Conservation (phyloP, 2,113 vertebrate species). For the Nettapus auritus region DNA sequence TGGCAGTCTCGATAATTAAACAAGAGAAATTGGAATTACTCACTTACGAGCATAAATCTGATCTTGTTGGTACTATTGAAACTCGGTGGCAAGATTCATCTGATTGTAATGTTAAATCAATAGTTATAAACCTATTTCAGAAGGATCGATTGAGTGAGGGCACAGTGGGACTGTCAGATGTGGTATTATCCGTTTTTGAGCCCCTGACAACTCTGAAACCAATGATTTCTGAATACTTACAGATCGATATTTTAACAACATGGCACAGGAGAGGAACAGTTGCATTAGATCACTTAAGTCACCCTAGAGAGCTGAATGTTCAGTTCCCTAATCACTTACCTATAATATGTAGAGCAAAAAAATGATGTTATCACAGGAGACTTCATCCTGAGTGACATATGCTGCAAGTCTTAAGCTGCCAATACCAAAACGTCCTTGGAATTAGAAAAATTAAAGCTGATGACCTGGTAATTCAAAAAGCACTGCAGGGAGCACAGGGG, state of each 20-base stretch:
- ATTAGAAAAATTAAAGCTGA: background rate
- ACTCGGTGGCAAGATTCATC: background rate
- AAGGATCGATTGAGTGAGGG: background rate
- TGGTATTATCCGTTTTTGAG: background rate
- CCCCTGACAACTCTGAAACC: background rate
- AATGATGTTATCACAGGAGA: background rate
- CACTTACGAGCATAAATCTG: background rate
- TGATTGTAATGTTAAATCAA: conserved; percentile 11
- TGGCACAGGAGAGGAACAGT: background rate
- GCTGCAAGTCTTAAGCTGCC: background rate
- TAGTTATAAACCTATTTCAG: background rate
- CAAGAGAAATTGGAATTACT: background rate
- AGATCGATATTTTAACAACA: background rate
- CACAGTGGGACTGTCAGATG: background rate
- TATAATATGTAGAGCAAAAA: background rate
- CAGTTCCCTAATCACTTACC: background rate
- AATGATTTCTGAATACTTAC: background rate
- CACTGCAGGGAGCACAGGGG: background rate
- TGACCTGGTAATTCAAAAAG: background rate
- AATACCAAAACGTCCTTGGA: background rate
- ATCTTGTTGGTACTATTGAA: background rate
- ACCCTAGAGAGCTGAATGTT: background rate
- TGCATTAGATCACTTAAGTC: background rate
- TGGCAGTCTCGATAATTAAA: background rate
- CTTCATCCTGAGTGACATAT: background rate